These are phyloP conservation scores for Tubiluchus corallicola DNA, from an alignment of 2,888 invertebrate species.

Conservation along the genomic window DNA sequence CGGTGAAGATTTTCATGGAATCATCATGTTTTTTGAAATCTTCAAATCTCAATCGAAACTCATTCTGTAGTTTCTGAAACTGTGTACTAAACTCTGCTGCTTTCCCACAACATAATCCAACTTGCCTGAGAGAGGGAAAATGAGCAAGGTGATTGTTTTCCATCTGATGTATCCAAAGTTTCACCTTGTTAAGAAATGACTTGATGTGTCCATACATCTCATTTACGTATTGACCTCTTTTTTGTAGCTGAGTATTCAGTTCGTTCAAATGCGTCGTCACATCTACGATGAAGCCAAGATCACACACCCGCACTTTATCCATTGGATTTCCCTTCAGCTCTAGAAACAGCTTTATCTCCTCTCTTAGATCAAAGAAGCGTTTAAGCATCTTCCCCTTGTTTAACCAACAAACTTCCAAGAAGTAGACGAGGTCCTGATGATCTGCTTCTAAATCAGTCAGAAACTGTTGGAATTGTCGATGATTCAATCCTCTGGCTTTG, in stretches of 20 bases:
- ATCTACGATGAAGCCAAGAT: neutral
- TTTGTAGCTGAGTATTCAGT: neutral
- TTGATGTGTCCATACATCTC: neutral
- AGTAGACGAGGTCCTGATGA: conserved; percentile 14
- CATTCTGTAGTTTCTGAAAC: neutral
- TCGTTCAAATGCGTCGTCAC: neutral
- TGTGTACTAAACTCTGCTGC: neutral
- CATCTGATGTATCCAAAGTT: neutral
- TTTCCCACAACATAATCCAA: too few species aligned
- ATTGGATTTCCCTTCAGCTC: neutral
- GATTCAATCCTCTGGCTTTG: conserved; percentile 11
- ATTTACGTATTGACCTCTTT: neutral
- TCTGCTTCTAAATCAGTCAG: conserved; percentile 13
- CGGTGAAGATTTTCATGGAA: neutral
- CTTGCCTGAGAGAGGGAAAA: neutral
- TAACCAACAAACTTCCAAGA: neutral
- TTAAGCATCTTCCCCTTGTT: neutral
- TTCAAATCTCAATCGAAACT: neutral
- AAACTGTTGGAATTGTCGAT: conserved; percentile 15
- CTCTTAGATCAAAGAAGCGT: neutral
- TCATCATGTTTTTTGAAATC: neutral
- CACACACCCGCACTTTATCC: neutral
- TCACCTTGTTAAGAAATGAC: neutral
- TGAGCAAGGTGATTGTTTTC: neutral
- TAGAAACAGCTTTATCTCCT: neutral